These are phyloP conservation scores for Tiliacea aurago DNA, from an alignment of 2,888 invertebrate genomes.

Conservation along the genomic window DNA sequence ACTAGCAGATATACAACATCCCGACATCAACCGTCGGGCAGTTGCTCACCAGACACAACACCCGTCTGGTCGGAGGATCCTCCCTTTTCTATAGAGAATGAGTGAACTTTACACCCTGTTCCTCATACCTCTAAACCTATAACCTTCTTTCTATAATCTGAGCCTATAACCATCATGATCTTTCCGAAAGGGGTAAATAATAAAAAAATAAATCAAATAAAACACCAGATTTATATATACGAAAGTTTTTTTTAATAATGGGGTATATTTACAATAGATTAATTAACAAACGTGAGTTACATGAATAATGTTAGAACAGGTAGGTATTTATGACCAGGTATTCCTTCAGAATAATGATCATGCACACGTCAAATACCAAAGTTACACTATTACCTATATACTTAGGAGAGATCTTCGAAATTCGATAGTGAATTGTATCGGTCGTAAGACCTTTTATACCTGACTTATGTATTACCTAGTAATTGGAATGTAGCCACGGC, in stretches of 20 bases:
- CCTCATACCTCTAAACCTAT: too few species aligned
- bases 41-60: too few species aligned
- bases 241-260: constrained; percentile 90
- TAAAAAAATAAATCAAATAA: constrained; percentile 65
- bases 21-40: too few species aligned
- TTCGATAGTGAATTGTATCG: constrained; percentile 67
- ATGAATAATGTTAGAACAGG: constrained; percentile 85
- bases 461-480: constrained; percentile 62
- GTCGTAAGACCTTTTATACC: constrained; percentile 37
- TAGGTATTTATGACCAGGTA: constrained; percentile 76
- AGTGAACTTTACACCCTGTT: too few species aligned
- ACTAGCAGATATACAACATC: too few species aligned
- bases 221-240: constrained; percentile 81
- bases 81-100: too few species aligned
- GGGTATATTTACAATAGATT: constrained; percentile 90
- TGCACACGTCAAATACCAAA: constrained; percentile 80
- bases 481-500: constrained; percentile 77
- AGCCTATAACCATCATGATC: neutral
- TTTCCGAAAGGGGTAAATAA: neutral
- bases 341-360: constrained; percentile 74
- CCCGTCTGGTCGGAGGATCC: too few species aligned
- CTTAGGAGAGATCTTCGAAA: constrained; percentile 74
- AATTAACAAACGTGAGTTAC: constrained; percentile 90
- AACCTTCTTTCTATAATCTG: too few species aligned
- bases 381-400: constrained; percentile 70